Evolutionary conservation across 2,888 invertebrate species (phyloP).

Genomic region (Drosophila acutilabella): DNA sequence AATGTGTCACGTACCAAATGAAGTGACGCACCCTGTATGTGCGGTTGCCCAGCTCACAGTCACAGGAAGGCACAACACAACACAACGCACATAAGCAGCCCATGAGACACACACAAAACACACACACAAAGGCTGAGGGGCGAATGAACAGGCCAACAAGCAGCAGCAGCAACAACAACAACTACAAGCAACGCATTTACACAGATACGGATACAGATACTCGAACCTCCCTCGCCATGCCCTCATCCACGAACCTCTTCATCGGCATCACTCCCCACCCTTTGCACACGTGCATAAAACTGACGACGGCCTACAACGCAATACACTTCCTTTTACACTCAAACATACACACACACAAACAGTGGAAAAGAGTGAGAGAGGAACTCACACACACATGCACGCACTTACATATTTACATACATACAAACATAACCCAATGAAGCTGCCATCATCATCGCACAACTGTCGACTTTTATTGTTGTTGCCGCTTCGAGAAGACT

Average conservation of each 20-base stretch:
- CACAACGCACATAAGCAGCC: conserved; percentile 68
- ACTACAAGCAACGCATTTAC: conserved; percentile 69
- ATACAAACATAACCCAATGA: conserved; percentile 76
- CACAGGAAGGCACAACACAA: conserved; percentile 68
- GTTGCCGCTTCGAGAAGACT: conserved; percentile 49
- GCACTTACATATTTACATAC: conserved; percentile 8
- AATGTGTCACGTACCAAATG: conserved; percentile 4
- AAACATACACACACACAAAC: conserved; percentile 27
- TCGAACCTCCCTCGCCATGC: conserved; percentile 70
- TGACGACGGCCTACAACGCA: conserved; percentile 75
- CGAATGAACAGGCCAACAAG: conserved; percentile 55
- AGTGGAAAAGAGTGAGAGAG: conserved; percentile 9
- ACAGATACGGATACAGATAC: conserved; percentile 82
- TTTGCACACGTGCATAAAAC: conserved; percentile 63
- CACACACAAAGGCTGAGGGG: conserved; percentile 49
- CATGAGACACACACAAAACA: conserved; percentile 53
- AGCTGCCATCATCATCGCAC: conserved; percentile 69
- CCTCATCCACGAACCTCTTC: conserved; percentile 62
- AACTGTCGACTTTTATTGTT: conserved; percentile 66
- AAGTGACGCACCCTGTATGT: conserved; percentile 47
- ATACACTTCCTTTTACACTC: conserved; percentile 78
- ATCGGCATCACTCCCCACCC: conserved; percentile 55
- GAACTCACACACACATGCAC: conserved; percentile 4
- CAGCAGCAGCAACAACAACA: conserved; percentile 32
- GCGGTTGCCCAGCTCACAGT: conserved; percentile 44